Evolutionary conservation across 2,113 vertebrate genomes (phyloP), one percentile per base, ranked within the genome.

Genomic region (Catharus fuscescens): DNA sequence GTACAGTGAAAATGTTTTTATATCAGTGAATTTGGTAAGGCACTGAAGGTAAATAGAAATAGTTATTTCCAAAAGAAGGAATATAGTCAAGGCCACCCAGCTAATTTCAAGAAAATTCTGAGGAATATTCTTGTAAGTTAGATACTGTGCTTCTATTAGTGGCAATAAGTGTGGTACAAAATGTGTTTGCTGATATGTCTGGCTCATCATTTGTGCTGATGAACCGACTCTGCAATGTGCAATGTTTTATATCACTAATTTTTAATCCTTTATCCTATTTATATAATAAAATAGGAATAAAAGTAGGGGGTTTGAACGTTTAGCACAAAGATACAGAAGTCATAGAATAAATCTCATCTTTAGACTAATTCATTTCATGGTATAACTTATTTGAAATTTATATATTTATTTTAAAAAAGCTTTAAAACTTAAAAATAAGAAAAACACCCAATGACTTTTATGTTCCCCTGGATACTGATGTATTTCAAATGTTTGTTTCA

Each of bases 1-100:
- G 5, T 76, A 91, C 2, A 36, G 13, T 97, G 97, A 98, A 98
- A 90, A 96, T 96, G 64, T 93, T 97, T 83, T 90, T 98, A 38
- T 98, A 73, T 8, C 31, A 5, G 15, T 42, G n/a, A 59, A 78
- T 32, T 11, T 71, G 18, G 3, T n/a, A 74, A 85, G 34, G 29
- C 28, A 28, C 17, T 65, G 31, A 57, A 57, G 17, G 20, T 56
- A 24, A 78, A 97, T 45, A 94, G 96, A 72, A 98, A 87, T 92
- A 93, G 13, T 48, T 96, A 88, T 94, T 98, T 87, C 96, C 88
- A 81, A 96, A 95, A 84, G 95, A 98, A 87, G 79, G 96, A 98
- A 98, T 99, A 98, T 86, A 95, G 77, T 97, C 95, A 83, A 44
- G 20, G 45, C 62, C 59, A 67, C 42, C 42, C 69, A 84, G 15